A percentile compares a stretch with the other conserved stretches of the same genome.
Evolutionary conservation across 2,797 vertebrate species (phyloP).

Genomic region (Loris lydekkerianus): DNA sequence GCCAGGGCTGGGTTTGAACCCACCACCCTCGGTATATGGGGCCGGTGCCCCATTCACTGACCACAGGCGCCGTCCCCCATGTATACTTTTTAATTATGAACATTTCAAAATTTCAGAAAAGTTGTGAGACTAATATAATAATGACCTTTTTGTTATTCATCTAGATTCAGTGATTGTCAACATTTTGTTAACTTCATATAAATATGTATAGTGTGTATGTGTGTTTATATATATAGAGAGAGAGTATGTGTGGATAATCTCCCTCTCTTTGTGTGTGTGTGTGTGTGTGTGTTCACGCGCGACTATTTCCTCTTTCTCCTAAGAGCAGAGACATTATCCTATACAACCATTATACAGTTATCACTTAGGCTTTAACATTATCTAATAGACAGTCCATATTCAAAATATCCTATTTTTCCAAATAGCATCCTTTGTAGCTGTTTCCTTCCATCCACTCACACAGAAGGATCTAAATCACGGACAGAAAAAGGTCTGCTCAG

Average conservation of each 20-base stretch:
- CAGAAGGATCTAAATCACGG: too few relatives aligned
- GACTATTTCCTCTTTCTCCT: neutral
- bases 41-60: too few relatives aligned
- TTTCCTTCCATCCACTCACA: neutral
- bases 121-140: neutral
- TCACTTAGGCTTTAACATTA: constrained; percentile 3
- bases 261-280: neutral
- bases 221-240: neutral
- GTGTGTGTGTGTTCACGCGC: neutral
- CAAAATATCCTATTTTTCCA: neutral
- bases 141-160: neutral
- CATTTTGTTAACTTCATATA: neutral
- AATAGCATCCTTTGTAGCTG: neutral
- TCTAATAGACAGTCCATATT: neutral
- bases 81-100: neutral
- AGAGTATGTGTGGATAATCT: neutral
- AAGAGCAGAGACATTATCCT: neutral
- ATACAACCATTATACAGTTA: neutral
- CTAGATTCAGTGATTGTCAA: neutral
- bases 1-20: too few relatives aligned
- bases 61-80: too few relatives aligned
- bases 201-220: neutral
- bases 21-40: too few relatives aligned
- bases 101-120: constrained; percentile 35
- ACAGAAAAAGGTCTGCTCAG: neutral